A percentile compares a stretch with the other conserved stretches of the same genome.
Conservation (phyloP, 2,113 vertebrate species). For the Plotosus lineatus region DNA sequence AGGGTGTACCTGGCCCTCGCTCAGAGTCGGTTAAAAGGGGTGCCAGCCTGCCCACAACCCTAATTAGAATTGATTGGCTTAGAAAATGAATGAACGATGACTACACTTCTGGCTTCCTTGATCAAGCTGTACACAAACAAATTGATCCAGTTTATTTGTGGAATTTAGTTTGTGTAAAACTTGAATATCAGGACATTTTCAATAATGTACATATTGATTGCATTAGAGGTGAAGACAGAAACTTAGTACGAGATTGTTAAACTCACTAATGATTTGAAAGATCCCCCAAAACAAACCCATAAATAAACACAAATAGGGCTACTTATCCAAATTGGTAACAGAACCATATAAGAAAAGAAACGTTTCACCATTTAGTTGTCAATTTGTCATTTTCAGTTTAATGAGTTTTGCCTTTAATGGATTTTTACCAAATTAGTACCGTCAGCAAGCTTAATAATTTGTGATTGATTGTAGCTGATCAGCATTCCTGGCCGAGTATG, state of each 20-base stretch:
- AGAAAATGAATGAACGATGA: no score
- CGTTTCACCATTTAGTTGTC: neutral
- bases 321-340: neutral
- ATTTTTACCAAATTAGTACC: neutral
- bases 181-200: neutral
- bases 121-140: neutral
- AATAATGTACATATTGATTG: neutral
- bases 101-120: neutral
- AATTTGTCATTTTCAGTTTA: neutral
- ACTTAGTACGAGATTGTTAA: neutral
- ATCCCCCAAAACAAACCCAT: neutral
- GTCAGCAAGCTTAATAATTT: neutral
- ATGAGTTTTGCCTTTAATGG: neutral
- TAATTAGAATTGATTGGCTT: no score
- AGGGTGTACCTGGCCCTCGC: no score
- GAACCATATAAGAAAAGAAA: no score
- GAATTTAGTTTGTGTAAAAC: neutral
- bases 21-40: no score
- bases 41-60: no score
- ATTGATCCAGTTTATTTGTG: neutral
- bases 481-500: neutral
- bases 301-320: neutral
- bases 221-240: neutral
- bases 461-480: neutral
- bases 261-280: neutral